Conservation (phyloP, 2,888 invertebrate species). For the Tipula lateralis region DNA sequence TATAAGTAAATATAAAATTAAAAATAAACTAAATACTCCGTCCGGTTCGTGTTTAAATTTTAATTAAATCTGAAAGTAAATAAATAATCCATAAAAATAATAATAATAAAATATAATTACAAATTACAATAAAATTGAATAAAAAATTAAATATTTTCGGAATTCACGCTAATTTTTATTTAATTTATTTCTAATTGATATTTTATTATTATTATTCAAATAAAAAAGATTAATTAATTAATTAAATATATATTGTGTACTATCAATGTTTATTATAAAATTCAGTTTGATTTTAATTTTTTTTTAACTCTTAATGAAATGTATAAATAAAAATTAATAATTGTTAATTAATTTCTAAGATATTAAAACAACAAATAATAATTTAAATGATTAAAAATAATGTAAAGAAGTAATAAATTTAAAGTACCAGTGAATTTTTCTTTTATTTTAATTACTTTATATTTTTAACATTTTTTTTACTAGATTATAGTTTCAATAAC, state of each 20-base stretch:
- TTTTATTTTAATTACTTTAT: not conserved
- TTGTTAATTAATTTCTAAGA: conserved; percentile 19
- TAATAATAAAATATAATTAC: not conserved
- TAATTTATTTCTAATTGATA: not conserved
- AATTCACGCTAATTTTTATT: conserved; percentile 8
- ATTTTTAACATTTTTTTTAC: not conserved
- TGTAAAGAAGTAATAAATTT: not conserved
- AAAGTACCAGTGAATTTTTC: not conserved
- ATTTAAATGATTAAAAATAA: not conserved
- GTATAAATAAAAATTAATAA: not conserved
- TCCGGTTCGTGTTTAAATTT: conserved; percentile 11
- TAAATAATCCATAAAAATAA: conserved; percentile 7
- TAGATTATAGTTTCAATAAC: not conserved
- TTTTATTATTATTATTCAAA: not conserved
- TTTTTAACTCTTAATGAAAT: not conserved
- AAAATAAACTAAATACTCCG: not conserved
- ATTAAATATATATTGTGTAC: conserved; percentile 14
- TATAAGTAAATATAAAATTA: not conserved
- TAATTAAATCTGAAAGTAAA: not conserved
- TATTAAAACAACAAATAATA: not conserved
- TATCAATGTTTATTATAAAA: conserved; percentile 6
- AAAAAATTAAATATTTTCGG: not conserved
- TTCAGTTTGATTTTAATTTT: not conserved
- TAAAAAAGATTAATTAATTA: not conserved
- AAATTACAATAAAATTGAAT: not conserved